These are phyloP conservation scores for Tachysurus vachellii DNA, from an alignment of 2,113 vertebrate genomes.

Conservation along the genomic window DNA sequence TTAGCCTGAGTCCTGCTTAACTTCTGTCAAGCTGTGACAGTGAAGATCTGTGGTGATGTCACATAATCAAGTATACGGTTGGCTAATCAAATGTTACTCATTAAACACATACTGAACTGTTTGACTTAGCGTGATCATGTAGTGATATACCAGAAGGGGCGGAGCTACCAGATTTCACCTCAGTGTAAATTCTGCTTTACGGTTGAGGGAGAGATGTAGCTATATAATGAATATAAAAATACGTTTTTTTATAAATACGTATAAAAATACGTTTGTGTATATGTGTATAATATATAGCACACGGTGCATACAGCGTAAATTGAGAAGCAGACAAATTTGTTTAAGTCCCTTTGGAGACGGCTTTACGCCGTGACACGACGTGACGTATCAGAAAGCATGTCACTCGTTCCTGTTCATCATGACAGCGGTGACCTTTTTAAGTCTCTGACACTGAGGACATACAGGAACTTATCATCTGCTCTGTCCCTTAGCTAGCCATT, in stretches of 20 bases:
- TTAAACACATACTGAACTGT: too few relatives aligned
- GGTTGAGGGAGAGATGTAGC: background rate
- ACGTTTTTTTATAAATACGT: too few relatives aligned
- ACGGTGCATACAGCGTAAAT: too few relatives aligned
- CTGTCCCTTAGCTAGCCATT: slow-evolving; percentile 14
- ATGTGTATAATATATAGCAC: background rate
- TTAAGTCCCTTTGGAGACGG: background rate
- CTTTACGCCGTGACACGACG: background rate
- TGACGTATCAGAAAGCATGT: background rate
- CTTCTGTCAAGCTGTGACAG: background rate
- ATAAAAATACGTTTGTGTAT: too few relatives aligned
- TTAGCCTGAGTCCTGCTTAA: background rate
- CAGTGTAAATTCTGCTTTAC: background rate
- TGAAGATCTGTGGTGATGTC: background rate
- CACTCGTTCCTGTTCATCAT: background rate
- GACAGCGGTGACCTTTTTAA: slow-evolving; percentile 49
- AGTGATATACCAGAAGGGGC: background rate
- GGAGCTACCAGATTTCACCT: background rate
- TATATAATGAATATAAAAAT: background rate
- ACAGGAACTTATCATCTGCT: slow-evolving; percentile 27
- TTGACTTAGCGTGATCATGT: background rate
- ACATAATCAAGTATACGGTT: background rate
- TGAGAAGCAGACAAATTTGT: background rate
- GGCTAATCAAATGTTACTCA: background rate
- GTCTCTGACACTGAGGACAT: slow-evolving; percentile 8